Evolutionary conservation across 2,797 vertebrate species (phyloP), one percentile per base, ranked within the genome.

Genomic region (Enteromius viviparus): DNA sequence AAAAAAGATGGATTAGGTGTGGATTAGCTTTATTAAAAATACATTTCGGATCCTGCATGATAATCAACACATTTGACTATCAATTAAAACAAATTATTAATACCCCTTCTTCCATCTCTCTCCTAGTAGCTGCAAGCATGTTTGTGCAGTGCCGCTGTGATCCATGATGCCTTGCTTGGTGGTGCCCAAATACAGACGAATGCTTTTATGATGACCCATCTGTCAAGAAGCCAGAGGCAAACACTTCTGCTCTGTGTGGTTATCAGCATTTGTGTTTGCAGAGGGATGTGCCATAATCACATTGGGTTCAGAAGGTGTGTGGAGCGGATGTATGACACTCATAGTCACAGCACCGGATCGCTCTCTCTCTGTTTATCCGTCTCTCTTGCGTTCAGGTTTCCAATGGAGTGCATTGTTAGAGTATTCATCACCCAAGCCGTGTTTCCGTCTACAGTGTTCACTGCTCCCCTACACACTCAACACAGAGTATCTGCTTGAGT

Each of bases 131-230:
- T 66, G 51, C 47, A 66, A 77, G 58, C 82, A 53, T 71, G 58
- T 66, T 45, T 84, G 47, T 76, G 69, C 45, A 79, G 82, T 37
- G 34, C 7, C 64, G 34, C 45, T 11, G 2, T 80, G 78, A 85
- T 74, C 26, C 23, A n/a, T 68, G 69, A 76, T 76, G 77, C 49
- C 40, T 49, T 70, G 76, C 80, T 66, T 80, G 17, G 37, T 70
- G 42, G 51, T 40, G 15, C 53, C 78, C 70, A 84, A 82, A 85
- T 86, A 82, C 86, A 85, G 82, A 84, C 65, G 14, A 82, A 86
- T 45, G 51, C 77, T 65, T 72, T 76, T 78, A 66, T 81, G 84
- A 80, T 86, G 80, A 87, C 81, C 78, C 74, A 58, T 82, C 65
- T 82, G 80, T 79, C 82, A 85, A 62, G 34, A 58, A 74, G 70